Base-by-base conservation (phyloP, 2,888 invertebrate genomes). In the Pelosia muscerda region DNA sequence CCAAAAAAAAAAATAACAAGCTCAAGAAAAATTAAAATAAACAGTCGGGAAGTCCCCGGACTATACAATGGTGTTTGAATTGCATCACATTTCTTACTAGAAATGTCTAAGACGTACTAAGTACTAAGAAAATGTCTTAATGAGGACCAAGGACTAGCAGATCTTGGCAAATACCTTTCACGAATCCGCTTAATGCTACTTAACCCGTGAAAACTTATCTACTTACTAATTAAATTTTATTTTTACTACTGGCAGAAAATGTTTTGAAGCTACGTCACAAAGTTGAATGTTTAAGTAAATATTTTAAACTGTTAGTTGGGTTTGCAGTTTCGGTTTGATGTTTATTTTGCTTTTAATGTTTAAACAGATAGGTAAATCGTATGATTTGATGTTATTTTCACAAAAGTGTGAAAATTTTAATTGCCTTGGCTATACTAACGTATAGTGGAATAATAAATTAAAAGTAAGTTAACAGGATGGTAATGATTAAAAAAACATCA, bases 161-260 rank as follows among this genome's bases (percentile, higher is more conserved):
- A 55, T 71, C 71, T 79, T 77, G 76, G 78, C 79, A 79, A 81
- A 83, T 75, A 81, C 75, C 78, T 75, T 61, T 71, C 66, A 63
- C 69, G 76, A 77, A 81, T 77, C 73, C 64, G 69, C 72, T 73
- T 71, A 75, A 75, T 75, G 74, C 82, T 82, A 72, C 79, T 65
- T 69, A 78, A 75, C 77, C 69, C 28, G 73, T 72, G 81, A 83
- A 80, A 82, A 84, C 76, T 81, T 81, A 77, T 74, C 73, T 81
- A 80, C 74, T 81, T 73, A 28, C 71, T 80, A 80, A 83, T 81
- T 79, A 81, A 74, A 68, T 75, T 69, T 73, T 73, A 75, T 75
- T 77, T 79, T 77, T 82, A 78, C 77, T 76, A 73, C 73, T 60
- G 64, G 74, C 57, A 72, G 59, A 68, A 75, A 71, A 65, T 72